Base-by-base conservation (phyloP, 2,113 vertebrate species). In the Lasiurus cinereus region DNA sequence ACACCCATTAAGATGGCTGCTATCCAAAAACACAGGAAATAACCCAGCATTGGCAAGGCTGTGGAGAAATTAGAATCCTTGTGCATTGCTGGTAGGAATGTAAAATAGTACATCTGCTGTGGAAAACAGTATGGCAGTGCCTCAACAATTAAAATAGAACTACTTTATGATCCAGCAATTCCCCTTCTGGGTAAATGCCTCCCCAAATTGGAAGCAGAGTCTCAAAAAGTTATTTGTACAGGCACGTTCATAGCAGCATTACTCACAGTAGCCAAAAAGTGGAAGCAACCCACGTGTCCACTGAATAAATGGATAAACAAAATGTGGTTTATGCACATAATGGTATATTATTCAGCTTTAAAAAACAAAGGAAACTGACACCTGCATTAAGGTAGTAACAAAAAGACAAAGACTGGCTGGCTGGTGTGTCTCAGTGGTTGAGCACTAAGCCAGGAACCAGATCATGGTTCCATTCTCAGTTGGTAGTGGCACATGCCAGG, bases 311-410 rank as follows among this genome's bases (percentile, higher is more conserved):
- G 29, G 29, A 19, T 15, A 88, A 43, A 46, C 22, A 83, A 79
- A 74, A 59, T 33, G 21, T 31, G n/a, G 48, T 43, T 2, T 19
- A 46, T 27, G 8, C n/a, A 5, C 22, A 50, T 4, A 82, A 66
- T 48, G 36, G 56, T 36, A 24, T 69, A 19, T 48, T 72, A 39
- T 12, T 92, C n/a, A 70, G 50, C 27, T n/a, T 69, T 91, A 43
- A 52, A 59, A 70, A 67, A 74, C n/a, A 69, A 87, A 77, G 59
- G 56, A 66, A 48, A 91, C 43, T 64, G 59, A 92, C 29, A 85
- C 46, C 59, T 11, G 43, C 29, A 66, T 52, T 59, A 73, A 74
- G 24, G 72, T 11, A 50, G 50, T n/a, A 46, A 72, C 33, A 46
- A 54, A 76, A 90, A 83, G 82, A 36, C 80, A 87, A 74, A 70